A percentile compares a stretch with the other conserved stretches of the same genome.
phyloP scores from a whole-genome alignment of 2,888 invertebrate species.

The Leptinotarsa peninsularis region DNA sequence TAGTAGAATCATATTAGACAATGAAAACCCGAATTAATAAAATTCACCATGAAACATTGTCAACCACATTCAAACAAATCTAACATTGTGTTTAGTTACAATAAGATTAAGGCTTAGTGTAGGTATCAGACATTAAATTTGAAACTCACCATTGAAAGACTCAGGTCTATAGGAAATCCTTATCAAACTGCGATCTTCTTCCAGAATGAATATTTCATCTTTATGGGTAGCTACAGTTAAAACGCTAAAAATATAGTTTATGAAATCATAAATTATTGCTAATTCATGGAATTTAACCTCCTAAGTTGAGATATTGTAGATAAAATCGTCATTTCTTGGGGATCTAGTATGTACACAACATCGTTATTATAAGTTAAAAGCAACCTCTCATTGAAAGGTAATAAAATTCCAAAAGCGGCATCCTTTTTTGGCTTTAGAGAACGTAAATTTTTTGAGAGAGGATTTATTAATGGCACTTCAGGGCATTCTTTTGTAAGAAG shows the following conservation, averaged over 20 bases:
- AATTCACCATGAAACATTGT: too few relatives aligned
- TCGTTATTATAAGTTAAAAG: constrained; percentile 81
- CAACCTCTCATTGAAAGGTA: constrained; percentile 78
- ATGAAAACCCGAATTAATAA: too few relatives aligned
- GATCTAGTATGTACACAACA: constrained; percentile 81
- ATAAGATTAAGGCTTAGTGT: not conserved
- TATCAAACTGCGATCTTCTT: constrained; percentile 81
- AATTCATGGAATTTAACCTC: constrained; percentile 62
- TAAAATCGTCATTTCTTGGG: constrained; percentile 75
- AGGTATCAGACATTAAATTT: not conserved
- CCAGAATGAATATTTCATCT: constrained; percentile 86
- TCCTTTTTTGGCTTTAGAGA: constrained; percentile 67
- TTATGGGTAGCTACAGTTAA: constrained; percentile 73
- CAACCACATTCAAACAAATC: too few relatives aligned
- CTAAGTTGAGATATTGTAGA: constrained; percentile 75
- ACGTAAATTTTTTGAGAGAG: constrained; percentile 67
- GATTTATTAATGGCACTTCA: constrained; percentile 80
- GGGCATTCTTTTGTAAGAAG: constrained; percentile 64
- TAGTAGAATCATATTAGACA: too few relatives aligned
- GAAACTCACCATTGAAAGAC: constrained; percentile 56
- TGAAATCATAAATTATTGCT: not conserved
- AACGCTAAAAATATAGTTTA: constrained; percentile 64
- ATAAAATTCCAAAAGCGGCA: constrained; percentile 74
- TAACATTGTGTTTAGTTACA: too few relatives aligned
- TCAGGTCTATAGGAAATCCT: constrained; percentile 84